These are phyloP conservation scores for Drosophila mayri DNA, from an alignment of 1,140 invertebrate species.

Conservation along the genomic window DNA sequence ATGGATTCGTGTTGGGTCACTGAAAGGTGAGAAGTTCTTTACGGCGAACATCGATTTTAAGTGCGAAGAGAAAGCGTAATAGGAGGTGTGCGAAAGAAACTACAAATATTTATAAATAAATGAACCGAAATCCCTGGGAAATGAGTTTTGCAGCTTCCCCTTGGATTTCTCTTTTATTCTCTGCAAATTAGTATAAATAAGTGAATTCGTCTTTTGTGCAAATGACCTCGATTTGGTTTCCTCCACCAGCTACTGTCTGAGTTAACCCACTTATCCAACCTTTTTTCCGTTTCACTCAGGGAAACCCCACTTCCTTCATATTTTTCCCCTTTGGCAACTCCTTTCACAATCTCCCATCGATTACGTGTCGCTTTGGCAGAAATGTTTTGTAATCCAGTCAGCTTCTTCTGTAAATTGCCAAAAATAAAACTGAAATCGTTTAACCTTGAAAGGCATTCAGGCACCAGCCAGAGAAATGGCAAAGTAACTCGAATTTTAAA, in stretches of 20 bases:
- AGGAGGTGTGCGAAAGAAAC: constrained; percentile 2
- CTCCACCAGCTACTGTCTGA: not conserved
- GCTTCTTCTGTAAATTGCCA: constrained; percentile 41
- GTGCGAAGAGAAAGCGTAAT: not conserved
- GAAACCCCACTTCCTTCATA: not conserved
- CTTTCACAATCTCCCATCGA: constrained; percentile 25
- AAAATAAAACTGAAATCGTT: constrained; percentile 35
- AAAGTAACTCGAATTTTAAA: constrained; percentile 6
- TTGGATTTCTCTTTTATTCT: not conserved
- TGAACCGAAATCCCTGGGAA: constrained; percentile 6
- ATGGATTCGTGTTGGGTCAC: constrained; percentile 47
- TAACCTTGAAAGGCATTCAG: constrained; percentile 62
- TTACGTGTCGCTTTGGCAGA: constrained; percentile 37
- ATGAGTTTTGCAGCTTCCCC: not conserved
- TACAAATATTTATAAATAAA: constrained; percentile 43
- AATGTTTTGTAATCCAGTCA: constrained; percentile 49
- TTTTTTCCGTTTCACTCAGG: not conserved
- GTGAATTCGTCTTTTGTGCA: constrained; percentile 12
- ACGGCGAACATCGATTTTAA: constrained; percentile 14
- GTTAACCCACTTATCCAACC: constrained; percentile 7
- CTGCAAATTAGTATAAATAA: constrained; percentile 17
- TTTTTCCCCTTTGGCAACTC: constrained; percentile 12
- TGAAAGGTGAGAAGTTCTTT: constrained; percentile 40
- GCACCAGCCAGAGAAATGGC: not conserved
- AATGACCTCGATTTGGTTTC: constrained; percentile 11